These are phyloP conservation scores for Toxonevra muliebris DNA, from an alignment of 2,888 invertebrate genomes.

Conservation along the genomic window DNA sequence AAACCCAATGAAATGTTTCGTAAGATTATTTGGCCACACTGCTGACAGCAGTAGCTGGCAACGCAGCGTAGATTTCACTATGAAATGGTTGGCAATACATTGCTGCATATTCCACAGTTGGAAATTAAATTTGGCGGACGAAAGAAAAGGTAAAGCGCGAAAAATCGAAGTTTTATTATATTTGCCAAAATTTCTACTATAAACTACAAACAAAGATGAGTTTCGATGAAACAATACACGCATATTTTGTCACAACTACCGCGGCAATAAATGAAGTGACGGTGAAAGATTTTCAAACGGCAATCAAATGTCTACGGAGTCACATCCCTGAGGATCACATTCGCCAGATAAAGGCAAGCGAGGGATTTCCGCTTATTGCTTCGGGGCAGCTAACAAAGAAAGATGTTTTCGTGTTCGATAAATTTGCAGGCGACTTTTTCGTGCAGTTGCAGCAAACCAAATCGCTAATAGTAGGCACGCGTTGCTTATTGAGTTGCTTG, in stretches of 20 bases:
- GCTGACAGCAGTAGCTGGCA: too few species aligned
- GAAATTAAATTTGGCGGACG: constrained; percentile 40
- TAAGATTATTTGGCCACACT: too few species aligned
- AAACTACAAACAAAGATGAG: constrained; percentile 43
- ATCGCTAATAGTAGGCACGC: constrained; percentile 83
- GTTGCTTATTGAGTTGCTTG: constrained; percentile 80
- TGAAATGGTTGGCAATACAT: neutral
- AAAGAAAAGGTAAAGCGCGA: constrained; percentile 15
- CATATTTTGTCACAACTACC: constrained; percentile 55
- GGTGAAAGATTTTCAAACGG: constrained; percentile 43
- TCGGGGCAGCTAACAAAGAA: constrained; percentile 71
- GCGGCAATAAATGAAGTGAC: neutral
- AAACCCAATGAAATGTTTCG: too few species aligned
- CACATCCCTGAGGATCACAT: constrained; percentile 58
- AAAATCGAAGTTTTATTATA: too few species aligned
- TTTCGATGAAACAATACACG: constrained; percentile 56
- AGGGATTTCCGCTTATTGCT: constrained; percentile 67
- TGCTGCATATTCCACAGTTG: constrained; percentile 2
- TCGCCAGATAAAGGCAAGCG: constrained; percentile 72
- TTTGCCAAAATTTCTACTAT: neutral
- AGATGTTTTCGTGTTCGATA: constrained; percentile 81
- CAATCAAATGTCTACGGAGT: constrained; percentile 49
- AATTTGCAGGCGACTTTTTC: constrained; percentile 79
- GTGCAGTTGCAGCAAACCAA: constrained; percentile 72
- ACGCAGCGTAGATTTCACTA: neutral